phyloP scores from a whole-genome alignment of 2,888 invertebrate genomes.

The Pyrocoelia pectoralis region DNA sequence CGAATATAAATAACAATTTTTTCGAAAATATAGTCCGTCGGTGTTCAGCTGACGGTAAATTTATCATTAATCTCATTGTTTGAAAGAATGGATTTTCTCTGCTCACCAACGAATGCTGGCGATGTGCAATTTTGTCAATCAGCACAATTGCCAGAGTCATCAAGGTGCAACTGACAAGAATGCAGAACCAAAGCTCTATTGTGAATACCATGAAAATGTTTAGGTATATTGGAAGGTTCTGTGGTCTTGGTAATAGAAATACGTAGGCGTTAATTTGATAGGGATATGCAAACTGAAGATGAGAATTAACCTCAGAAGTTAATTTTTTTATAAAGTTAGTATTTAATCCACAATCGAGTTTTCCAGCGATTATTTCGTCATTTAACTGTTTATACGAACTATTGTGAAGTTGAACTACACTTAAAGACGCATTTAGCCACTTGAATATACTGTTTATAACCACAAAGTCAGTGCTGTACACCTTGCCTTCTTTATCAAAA shows the following conservation, averaged over 20 bases:
- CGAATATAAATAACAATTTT: not conserved
- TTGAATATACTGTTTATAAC: not conserved
- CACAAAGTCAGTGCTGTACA: not conserved
- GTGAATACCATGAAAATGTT: slow-evolving; percentile 2
- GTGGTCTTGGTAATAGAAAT: not conserved
- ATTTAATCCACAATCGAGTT: not conserved
- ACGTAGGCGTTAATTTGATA: not conserved
- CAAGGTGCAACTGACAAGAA: not conserved
- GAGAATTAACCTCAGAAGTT: too few relatives aligned
- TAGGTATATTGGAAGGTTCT: not conserved
- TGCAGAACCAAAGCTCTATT: not conserved
- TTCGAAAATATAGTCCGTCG: not conserved
- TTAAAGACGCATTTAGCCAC: not conserved
- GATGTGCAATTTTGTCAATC: not conserved
- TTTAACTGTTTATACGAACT: not conserved
- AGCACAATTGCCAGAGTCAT: not conserved
- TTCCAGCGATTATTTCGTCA: not conserved
- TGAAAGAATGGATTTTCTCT: not conserved
- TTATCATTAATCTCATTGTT: not conserved
- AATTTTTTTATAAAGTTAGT: not conserved
- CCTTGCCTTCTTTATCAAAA: not conserved
- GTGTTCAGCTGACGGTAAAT: not conserved
- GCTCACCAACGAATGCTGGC: not conserved
- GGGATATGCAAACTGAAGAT: not conserved
- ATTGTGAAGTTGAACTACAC: not conserved